Evolutionary conservation across 2,113 vertebrate genomes (phyloP), one percentile per base, ranked within the genome.

Genomic region (Athene cunicularia): DNA sequence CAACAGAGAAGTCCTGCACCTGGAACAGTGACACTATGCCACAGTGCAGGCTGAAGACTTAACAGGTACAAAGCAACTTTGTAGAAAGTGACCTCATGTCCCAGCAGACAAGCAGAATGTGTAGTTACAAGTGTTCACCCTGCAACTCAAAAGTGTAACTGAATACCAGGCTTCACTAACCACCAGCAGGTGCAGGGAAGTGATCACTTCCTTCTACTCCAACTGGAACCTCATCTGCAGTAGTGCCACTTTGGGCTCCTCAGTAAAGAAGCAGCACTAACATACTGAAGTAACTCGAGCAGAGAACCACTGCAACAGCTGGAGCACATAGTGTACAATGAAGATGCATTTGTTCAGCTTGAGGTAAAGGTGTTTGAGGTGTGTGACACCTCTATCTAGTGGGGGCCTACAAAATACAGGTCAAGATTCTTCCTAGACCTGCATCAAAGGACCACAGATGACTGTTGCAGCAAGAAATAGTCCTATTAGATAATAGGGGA

Each of bases 401-500:
- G 3, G 14, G 3, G 16, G 4, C 12, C 41, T 52, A 56, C 19
- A 67, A 53, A n/a, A 67, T 3, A 79, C 10, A 59, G 18, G 27
- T 62, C 2, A 4, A 68, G 19, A 58, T 24, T 72, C 26, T 68
- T 79, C 27, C 33, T 33, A 76, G 90, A 76, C 4, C 26, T 32
- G 23, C 30, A n/a, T 30, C 26, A 27, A 16, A 80, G 37, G 11
- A 56, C 33, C 73, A n/a, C 2, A 50, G 71, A n/a, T 22, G 14
- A 47, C 6, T 73, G 16, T 2, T 49, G 10, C 13, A 55, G 16
- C 10, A 82, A 84, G 49, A 88, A 77, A 59, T 12, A 73, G 11
- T n/a, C 12, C 15, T 45, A 6, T 14, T 32, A 21, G 33, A 3
- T 7, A 58, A 22, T 0, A 50, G 7, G 12, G 58, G 15, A 52